Percentiles rank a stretch among this genome's conserved stretches.
Conservation (phyloP, 2,113 vertebrate species). For the Thymallus thymallus region DNA sequence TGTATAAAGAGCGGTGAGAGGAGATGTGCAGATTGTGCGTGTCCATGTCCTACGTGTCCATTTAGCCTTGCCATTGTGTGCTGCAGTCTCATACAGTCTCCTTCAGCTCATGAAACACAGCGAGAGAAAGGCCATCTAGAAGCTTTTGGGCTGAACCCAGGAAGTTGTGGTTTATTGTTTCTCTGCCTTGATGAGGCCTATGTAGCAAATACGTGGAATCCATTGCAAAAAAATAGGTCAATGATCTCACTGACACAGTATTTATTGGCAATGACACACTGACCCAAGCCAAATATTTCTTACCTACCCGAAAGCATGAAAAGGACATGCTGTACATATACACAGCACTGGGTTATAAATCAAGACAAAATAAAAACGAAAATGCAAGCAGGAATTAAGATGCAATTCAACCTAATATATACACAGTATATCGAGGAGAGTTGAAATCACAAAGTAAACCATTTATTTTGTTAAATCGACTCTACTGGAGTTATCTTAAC, state of each 20-base stretch:
- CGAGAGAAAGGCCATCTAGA: neutral
- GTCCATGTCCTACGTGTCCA: neutral
- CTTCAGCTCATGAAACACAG: slow-evolving; percentile 5
- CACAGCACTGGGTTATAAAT: neutral
- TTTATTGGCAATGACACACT: too few relatives aligned
- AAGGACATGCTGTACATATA: too few relatives aligned
- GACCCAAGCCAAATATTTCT: too few relatives aligned
- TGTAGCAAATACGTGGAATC: neutral
- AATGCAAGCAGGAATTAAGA: neutral
- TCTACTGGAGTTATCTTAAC: too few relatives aligned
- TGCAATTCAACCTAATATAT: too few relatives aligned
- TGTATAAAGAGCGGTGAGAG: neutral
- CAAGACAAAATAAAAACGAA: neutral
- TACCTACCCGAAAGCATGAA: too few relatives aligned
- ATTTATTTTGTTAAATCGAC: too few relatives aligned
- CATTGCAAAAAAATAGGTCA: neutral
- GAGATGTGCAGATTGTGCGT: neutral
- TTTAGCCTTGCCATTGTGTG: neutral
- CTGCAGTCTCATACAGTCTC: neutral
- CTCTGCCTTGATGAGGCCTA: too few relatives aligned
- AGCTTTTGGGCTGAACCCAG: neutral
- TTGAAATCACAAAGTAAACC: too few relatives aligned
- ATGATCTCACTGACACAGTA: neutral
- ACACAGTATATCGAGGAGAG: too few relatives aligned
- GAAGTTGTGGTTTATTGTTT: neutral